These are phyloP conservation scores for Drosophila serrata DNA, from an alignment of 1,140 invertebrate genomes.

Conservation along the genomic window DNA sequence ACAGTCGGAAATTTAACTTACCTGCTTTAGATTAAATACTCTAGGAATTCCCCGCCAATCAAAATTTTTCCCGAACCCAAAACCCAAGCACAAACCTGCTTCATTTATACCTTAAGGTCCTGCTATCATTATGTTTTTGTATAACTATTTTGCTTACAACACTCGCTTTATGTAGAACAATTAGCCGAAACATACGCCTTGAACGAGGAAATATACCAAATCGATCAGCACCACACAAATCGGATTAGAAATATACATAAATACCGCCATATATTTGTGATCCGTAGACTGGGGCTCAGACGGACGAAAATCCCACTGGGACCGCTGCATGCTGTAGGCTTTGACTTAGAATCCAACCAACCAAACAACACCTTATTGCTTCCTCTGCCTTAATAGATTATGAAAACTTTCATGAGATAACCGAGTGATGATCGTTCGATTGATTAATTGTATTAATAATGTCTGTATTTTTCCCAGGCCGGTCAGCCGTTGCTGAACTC, in stretches of 20 bases:
- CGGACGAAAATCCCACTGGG: not conserved
- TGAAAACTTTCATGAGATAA: constrained; percentile 21
- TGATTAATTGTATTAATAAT: constrained; percentile 12
- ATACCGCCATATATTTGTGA: not conserved
- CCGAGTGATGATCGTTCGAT: constrained; percentile 9
- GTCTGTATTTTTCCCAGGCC: constrained; percentile 52
- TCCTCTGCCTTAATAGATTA: constrained; percentile 34
- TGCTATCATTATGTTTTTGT: constrained; percentile 10
- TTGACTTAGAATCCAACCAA: constrained; percentile 17
- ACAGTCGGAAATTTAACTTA: not conserved
- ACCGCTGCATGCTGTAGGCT: constrained; percentile 70
- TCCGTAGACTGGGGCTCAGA: not conserved
- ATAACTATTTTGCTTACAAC: constrained; percentile 31
- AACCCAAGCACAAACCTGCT: not conserved
- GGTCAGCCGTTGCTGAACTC: constrained; percentile 85
- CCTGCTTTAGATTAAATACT: not conserved
- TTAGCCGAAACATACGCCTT: not conserved
- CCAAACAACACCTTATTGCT: constrained; percentile 9
- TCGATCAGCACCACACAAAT: constrained; percentile 6
- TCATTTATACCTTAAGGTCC: not conserved
- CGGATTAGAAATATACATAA: not conserved
- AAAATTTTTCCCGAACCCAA: not conserved
- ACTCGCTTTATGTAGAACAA: constrained; percentile 30
- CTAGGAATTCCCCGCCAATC: not conserved
- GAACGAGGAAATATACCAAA: not conserved